Conservation (phyloP, 2,797 vertebrate genomes). For the Huso huso region DNA sequence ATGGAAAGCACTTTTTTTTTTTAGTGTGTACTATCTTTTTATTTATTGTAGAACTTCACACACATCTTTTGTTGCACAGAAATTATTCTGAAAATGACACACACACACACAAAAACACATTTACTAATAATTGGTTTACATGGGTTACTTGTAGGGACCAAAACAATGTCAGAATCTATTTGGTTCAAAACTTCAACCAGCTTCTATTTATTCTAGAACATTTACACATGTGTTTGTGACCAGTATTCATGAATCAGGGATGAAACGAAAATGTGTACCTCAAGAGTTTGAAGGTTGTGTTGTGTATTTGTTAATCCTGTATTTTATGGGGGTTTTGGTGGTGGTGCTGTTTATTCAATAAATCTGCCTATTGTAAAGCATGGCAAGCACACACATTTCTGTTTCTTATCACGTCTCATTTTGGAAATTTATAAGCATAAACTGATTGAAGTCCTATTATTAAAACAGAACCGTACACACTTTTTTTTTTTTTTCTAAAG, state of each 20-base stretch:
- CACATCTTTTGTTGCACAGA: no score
- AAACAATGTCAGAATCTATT: no score
- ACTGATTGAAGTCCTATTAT: not conserved
- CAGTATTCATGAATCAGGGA: conserved; percentile 13
- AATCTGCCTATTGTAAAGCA: conserved; percentile 5
- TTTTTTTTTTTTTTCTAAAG: no score
- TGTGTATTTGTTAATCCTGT: conserved; percentile 1
- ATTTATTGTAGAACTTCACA: no score
- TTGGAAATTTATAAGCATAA: not conserved
- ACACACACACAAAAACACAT: no score
- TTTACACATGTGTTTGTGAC: not conserved
- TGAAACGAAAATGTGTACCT: conserved; percentile 6
- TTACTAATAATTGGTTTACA: no score
- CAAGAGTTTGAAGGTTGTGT: conserved; percentile 7
- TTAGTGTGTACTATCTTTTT: no score
- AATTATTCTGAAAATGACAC: no score
- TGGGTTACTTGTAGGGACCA: no score
- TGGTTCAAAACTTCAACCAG: no score
- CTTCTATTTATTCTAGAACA: conserved; percentile 7
- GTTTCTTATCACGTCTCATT: not conserved
- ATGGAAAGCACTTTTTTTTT: no score
- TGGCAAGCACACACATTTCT: not conserved
- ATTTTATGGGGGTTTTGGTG: not conserved
- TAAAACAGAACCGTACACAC: not conserved
- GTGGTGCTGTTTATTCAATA: not conserved